These are phyloP conservation scores for Lytechinus pictus DNA, from an alignment of 35 echinoderm and acorn worm genomes.

Conservation along the genomic window DNA sequence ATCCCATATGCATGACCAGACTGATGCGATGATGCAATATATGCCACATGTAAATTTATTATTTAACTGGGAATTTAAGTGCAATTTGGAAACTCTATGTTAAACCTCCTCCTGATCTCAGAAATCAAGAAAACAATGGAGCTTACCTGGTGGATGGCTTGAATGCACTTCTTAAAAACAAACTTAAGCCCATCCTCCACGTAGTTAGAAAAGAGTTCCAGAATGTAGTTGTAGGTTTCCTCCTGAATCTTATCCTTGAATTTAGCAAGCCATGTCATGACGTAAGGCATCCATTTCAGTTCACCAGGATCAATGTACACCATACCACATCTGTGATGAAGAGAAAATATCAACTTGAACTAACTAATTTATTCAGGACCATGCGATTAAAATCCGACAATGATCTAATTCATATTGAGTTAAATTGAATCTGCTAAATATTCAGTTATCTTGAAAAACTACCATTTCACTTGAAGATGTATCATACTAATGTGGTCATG, in stretches of 20 bases:
- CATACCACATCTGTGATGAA: constrained; percentile 87
- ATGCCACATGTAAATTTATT: no score
- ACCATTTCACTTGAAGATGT: not conserved
- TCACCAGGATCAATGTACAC: constrained; percentile 96
- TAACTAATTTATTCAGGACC: not conserved
- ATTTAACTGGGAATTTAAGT: no score
- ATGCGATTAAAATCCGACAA: not conserved
- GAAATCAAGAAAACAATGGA: not conserved
- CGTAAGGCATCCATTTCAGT: constrained; percentile 96
- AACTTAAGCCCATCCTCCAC: constrained; percentile 90
- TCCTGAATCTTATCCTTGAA: constrained; percentile 80
- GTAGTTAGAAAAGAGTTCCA: constrained; percentile 74
- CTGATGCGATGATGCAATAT: no score
- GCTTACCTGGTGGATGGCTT: constrained; percentile 89
- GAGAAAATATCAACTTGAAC: not conserved
- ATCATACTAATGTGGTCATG: no score
- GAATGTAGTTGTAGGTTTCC: constrained; percentile 72
- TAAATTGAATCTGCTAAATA: not conserved
- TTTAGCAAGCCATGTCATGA: constrained; percentile 83
- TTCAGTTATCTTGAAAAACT: not conserved
- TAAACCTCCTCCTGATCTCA: no score
- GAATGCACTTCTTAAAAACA: constrained; percentile 85
- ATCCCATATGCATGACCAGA: no score
- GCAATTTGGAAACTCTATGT: no score
- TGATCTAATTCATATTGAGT: not conserved